Evolutionary conservation across 2,113 vertebrate genomes (phyloP).

Genomic region (Elephantulus edwardii): DNA sequence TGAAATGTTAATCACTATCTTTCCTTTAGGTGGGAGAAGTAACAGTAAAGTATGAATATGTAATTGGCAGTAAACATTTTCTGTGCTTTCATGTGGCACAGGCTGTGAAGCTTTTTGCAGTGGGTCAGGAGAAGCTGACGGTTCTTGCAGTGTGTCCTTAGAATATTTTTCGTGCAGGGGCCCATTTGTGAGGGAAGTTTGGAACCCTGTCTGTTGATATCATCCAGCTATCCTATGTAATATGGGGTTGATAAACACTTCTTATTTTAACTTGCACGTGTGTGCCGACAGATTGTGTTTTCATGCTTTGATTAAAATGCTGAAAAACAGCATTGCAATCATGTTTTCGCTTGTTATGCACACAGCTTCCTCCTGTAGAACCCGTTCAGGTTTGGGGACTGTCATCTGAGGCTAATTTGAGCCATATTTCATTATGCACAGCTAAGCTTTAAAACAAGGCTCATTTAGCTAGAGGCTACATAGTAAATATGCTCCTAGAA

Average conservation of each 20-base stretch:
- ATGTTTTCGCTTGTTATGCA: neutral
- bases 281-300: neutral
- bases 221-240: neutral
- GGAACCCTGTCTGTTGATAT: neutral
- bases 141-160: conserved; percentile 3
- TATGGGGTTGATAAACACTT: neutral
- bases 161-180: conserved; percentile 66
- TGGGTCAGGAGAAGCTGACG: neutral
- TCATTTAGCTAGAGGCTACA: neutral
- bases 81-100: conserved; percentile 44
- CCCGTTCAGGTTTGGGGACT: neutral
- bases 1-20: conserved; percentile 50
- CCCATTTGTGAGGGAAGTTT: conserved; percentile 18
- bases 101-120: conserved; percentile 42
- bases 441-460: neutral
- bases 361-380: neutral
- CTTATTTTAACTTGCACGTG: neutral
- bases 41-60: conserved; percentile 36
- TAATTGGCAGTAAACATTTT: conserved; percentile 53
- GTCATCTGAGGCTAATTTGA: neutral
- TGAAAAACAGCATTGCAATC: neutral
- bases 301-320: neutral
- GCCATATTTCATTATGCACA: neutral
- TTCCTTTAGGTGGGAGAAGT: conserved; percentile 74
- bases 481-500: neutral